A percentile compares a stretch with the other conserved stretches of the same genome.
phyloP scores from a whole-genome alignment of 2,797 vertebrate genomes.

The Urocyon cinereoargenteus region DNA sequence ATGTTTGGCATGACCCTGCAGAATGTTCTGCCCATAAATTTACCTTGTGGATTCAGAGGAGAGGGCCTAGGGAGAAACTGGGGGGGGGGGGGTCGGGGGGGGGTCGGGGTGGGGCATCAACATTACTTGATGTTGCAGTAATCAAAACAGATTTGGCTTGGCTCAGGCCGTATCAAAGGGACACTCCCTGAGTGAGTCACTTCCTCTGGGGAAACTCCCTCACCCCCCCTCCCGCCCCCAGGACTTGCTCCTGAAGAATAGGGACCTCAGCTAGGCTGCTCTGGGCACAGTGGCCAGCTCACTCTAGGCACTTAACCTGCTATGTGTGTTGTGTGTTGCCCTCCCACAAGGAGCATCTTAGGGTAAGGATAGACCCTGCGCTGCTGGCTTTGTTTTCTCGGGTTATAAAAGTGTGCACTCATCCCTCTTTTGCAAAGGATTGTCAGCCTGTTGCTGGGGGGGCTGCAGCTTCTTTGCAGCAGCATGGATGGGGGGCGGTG shows the following conservation, averaged over 20 bases:
- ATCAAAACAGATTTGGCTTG: conserved; percentile 74
- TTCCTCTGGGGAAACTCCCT: conserved; percentile 77
- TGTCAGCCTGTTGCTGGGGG: background rate
- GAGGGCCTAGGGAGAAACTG: background rate
- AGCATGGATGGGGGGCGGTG: too few species aligned
- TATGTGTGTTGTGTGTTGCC: background rate
- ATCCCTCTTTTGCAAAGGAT: background rate
- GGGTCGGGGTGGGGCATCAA: background rate
- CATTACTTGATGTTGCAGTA: conserved; percentile 22
- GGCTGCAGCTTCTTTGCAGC: background rate
- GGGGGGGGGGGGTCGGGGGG: background rate
- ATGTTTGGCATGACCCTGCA: background rate
- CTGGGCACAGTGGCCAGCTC: background rate
- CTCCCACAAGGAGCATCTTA: background rate
- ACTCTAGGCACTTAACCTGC: background rate
- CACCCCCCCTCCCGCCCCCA: conserved; percentile 77
- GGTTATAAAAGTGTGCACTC: background rate
- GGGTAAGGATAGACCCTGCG: accelerated
- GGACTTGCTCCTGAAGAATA: conserved; percentile 75
- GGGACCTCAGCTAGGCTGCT: background rate
- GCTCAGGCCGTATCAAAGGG: conserved; percentile 77
- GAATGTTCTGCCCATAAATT: background rate
- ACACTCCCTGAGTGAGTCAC: conserved; percentile 81
- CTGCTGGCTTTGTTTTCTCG: background rate
- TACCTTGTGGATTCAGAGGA: background rate